Conservation (phyloP, 2,113 vertebrate genomes). For the Hylia prasina region DNA sequence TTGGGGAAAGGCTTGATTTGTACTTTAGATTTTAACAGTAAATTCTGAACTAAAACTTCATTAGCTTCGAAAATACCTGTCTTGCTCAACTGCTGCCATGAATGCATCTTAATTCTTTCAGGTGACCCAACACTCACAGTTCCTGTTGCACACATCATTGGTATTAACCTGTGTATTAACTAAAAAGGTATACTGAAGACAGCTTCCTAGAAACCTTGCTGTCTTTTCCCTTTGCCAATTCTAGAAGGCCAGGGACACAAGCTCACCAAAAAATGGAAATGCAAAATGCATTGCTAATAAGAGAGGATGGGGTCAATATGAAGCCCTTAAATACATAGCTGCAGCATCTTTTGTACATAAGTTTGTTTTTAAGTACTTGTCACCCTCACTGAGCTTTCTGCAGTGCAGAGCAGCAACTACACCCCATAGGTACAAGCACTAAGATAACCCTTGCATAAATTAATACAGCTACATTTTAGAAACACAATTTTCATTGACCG, state of each 20-base stretch:
- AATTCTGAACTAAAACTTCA: neutral
- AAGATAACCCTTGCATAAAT: neutral
- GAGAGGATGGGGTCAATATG: neutral
- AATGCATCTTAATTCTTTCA: neutral
- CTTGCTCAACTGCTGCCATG: neutral
- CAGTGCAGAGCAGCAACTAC: neutral
- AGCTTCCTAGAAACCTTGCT: neutral
- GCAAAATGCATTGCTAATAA: neutral
- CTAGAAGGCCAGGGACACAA: neutral
- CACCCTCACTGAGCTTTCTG: neutral
- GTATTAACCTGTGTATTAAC: neutral
- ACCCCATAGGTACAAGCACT: neutral
- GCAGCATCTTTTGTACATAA: neutral
- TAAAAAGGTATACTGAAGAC: neutral
- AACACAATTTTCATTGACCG: neutral
- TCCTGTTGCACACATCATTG: neutral
- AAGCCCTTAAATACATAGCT: neutral
- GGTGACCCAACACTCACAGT: neutral
- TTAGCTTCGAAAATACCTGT: neutral
- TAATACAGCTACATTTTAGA: neutral
- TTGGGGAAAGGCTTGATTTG: neutral
- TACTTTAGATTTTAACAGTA: neutral
- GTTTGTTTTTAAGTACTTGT: neutral
- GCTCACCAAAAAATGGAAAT: neutral
- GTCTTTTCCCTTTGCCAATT: neutral